phyloP scores from a whole-genome alignment of 2,888 invertebrate genomes.

The Acleris literana region DNA sequence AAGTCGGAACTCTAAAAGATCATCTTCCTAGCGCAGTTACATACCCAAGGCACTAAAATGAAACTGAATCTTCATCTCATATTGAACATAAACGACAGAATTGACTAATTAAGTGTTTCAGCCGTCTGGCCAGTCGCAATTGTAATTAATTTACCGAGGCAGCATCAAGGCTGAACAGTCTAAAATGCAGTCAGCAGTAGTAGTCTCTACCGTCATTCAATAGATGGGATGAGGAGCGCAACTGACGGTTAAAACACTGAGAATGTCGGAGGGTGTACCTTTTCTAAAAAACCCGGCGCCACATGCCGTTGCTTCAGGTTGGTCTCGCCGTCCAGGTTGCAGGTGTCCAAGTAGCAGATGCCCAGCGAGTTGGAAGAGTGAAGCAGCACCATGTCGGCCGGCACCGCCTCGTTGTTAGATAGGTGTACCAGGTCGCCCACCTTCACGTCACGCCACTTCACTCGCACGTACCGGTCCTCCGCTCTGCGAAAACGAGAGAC shows the following conservation, averaged over 20 bases:
- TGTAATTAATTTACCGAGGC: too few relatives aligned
- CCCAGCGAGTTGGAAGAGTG: conserved; percentile 94
- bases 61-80: too few relatives aligned
- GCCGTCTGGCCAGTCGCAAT: too few relatives aligned
- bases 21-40: too few relatives aligned
- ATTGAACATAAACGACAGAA: too few relatives aligned
- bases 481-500: conserved; percentile 82
- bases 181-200: too few relatives aligned
- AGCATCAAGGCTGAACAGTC: too few relatives aligned
- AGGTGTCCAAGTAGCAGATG: conserved; percentile 96
- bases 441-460: conserved; percentile 94
- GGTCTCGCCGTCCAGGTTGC: conserved; percentile 98
- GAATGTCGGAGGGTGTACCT: conserved; percentile 72
- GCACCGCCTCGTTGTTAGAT: conserved; percentile 97
- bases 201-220: too few relatives aligned
- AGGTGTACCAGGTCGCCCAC: conserved; percentile 98
- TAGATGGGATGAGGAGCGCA: too few relatives aligned
- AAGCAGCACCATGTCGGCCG: conserved; percentile 96
- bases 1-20: too few relatives aligned
- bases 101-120: too few relatives aligned
- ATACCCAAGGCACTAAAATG: too few relatives aligned
- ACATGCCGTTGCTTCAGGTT: conserved; percentile 97
- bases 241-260: conserved; percentile 8
- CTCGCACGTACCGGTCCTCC: conserved; percentile 91
- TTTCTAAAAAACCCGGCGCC: conserved; percentile 88